phyloP scores from a whole-genome alignment of 2,113 vertebrate genomes.

The Anoplopoma fimbria region DNA sequence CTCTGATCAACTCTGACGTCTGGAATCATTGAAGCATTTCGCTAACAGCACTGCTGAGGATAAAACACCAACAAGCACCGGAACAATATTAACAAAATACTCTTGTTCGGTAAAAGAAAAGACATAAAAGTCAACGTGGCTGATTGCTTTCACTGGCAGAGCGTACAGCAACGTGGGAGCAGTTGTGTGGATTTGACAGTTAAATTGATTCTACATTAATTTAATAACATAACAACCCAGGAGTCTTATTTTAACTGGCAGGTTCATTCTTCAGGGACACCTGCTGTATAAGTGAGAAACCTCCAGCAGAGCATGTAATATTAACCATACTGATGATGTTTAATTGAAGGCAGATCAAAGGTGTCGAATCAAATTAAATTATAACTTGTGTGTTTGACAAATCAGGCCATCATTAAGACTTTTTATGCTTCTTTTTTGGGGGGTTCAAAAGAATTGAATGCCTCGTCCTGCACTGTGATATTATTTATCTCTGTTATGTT shows the following conservation, averaged over 20 bases:
- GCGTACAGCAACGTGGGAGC: not conserved
- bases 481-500: no score
- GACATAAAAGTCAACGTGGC: not conserved
- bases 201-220: conserved; percentile 26
- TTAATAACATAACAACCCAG: not conserved
- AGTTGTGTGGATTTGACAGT: not conserved
- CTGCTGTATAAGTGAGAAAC: no score
- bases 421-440: not conserved
- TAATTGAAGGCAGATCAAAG: not conserved
- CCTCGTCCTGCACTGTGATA: no score
- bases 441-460: no score
- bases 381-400: not conserved
- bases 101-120: not conserved
- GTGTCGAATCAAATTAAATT: no score
- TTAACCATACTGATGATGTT: not conserved
- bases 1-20: not conserved
- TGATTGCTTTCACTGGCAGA: not conserved
- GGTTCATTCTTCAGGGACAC: conserved; percentile 9
- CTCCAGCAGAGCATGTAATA: not conserved
- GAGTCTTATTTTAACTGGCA: not conserved
- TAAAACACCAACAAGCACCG: not conserved
- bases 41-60: not conserved
- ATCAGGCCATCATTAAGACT: not conserved
- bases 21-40: not conserved
- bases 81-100: not conserved